Base-by-base conservation (phyloP, 2,797 vertebrate species). In the Syncerus caffer region DNA sequence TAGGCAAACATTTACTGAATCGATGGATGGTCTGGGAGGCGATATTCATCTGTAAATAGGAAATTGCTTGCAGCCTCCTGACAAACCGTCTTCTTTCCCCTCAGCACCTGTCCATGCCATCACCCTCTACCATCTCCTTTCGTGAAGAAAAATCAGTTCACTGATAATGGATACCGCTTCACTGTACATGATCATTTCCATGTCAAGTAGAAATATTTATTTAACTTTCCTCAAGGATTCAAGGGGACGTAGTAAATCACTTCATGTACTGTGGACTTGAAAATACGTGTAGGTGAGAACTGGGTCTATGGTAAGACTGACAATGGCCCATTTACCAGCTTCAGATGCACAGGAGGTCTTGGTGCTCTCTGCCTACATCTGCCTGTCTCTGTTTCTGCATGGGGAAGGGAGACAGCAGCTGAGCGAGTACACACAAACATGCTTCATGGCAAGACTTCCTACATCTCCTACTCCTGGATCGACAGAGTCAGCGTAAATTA, bases 391-490 rank as follows among this genome's bases (percentile, higher is more conserved):
- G 38, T 27, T 31, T 53, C n/a, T 51, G 47, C 19, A 2, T 0
- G 47, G 90, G 29, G 8, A n/a, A 29, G 34, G 82, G 17, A 19
- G 51, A 2, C 0, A 1, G n/a, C 6, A 7, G 16, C 29, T 27
- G 45, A 2, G 4, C 27, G 4, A 16, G 23, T 11, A 38, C 3
- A 7, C 19, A 17, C 0, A 4, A 4, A 42, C 1, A 27, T 23
- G 67, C 15, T 38, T 23, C 10, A 13, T 16, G 42, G 50, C 31
- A 21, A 42, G 45, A 57, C 25, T 50, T 78, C 25, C 19, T 2
- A 19, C 17, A 21, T 50, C 64, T 76, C 71, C 47, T 11, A 50
- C 29, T 62, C 29, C 34, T n/a, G 1, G 55, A 45, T 9, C 4
- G 1, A 67, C 25, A 45, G 29, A 31, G 67, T 74, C 21, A 50